A percentile compares a stretch with the other conserved stretches of the same genome.
Evolutionary conservation across 2,888 invertebrate genomes (phyloP).

Genomic region (Noctua fimbriata): DNA sequence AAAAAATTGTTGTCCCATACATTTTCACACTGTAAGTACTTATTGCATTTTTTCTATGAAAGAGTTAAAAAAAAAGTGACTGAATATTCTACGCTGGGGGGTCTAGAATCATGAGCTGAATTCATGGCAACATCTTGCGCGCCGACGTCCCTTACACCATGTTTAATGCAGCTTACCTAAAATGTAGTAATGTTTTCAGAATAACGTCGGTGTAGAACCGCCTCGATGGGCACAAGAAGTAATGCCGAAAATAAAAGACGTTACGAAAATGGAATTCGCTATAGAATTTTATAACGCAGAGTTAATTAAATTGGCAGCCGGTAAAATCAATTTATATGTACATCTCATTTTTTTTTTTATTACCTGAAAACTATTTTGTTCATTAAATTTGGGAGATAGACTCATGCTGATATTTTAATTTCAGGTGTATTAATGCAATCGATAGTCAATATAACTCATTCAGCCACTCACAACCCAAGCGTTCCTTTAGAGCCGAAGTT

Average conservation of each 20-base stretch:
- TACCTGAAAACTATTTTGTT: not conserved
- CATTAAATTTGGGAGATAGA: not conserved
- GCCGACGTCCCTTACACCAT: not conserved
- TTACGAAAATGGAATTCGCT: constrained; percentile 86
- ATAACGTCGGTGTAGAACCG: constrained; percentile 81
- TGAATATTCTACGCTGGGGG: not conserved
- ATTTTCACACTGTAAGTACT: not conserved
- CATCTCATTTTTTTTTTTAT: too few relatives aligned
- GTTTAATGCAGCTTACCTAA: not conserved
- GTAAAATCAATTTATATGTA: constrained; percentile 67
- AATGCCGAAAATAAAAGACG: constrained; percentile 84
- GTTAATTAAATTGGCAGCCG: constrained; percentile 81
- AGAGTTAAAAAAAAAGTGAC: not conserved
- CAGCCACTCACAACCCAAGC: constrained; percentile 79
- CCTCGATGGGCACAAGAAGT: constrained; percentile 83
- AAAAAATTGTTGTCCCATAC: not conserved
- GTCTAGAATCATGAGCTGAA: not conserved
- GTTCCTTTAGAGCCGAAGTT: constrained; percentile 82
- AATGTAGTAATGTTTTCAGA: constrained; percentile 73
- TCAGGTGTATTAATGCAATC: constrained; percentile 87
- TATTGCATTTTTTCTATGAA: not conserved
- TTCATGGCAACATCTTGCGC: not conserved
- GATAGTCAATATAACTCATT: constrained; percentile 85
- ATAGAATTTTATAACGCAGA: constrained; percentile 80
- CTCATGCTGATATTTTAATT: constrained; percentile 29